Percentiles rank a stretch among this genome's conserved stretches.
phyloP scores from a whole-genome alignment of 2,888 invertebrate species.

The Allophyes oxyacanthae region DNA sequence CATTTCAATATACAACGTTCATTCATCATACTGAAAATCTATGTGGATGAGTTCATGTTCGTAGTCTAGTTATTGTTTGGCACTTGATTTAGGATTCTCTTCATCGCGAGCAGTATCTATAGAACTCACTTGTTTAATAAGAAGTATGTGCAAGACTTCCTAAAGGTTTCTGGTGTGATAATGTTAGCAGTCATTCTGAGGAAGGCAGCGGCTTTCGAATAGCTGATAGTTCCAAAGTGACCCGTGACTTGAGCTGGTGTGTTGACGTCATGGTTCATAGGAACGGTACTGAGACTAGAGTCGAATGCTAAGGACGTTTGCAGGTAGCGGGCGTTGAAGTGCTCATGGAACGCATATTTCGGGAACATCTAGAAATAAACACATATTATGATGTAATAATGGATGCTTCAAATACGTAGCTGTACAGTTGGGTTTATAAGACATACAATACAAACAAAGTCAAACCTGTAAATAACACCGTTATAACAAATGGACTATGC shows the following conservation, averaged over 20 bases:
- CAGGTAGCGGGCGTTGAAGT: conserved; percentile 92
- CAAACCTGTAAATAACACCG: no score
- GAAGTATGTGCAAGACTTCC: conserved; percentile 73
- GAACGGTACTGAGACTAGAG: conserved; percentile 79
- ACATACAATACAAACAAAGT: no score
- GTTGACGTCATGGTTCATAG: conserved; percentile 90
- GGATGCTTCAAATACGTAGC: no score
- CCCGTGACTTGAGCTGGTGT: conserved; percentile 90
- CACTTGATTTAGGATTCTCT: no score
- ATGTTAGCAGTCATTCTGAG: conserved; percentile 80
- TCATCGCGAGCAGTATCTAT: no score
- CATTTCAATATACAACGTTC: no score
- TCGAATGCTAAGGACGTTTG: conserved; percentile 90
- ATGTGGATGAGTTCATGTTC: no score
- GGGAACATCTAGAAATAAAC: conserved; percentile 87
- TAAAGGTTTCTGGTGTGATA: conserved; percentile 73
- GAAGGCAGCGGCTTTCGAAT: conserved; percentile 90
- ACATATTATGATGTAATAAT: background rate
- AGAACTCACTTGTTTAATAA: conserved; percentile 85
- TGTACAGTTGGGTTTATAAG: no score
- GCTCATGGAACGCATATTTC: conserved; percentile 91
- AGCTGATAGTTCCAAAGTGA: conserved; percentile 92
- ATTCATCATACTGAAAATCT: no score
- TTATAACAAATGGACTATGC: no score
- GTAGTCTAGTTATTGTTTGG: no score